A percentile compares a stretch with the other conserved stretches of the same genome.
Evolutionary conservation across 2,888 invertebrate species (phyloP).

Genomic region (Polyploca ridens): DNA sequence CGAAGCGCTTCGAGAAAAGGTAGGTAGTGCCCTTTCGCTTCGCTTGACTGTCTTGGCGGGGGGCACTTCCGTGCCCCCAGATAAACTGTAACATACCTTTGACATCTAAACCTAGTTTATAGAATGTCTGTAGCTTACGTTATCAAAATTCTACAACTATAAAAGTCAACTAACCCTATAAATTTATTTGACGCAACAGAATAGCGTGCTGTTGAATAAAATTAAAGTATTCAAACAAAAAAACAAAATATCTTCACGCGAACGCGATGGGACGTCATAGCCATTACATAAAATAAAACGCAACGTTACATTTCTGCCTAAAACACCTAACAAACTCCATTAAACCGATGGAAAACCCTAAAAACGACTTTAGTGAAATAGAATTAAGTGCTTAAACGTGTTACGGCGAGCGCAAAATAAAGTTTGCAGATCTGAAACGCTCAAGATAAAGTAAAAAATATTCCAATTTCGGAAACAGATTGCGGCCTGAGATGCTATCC

Average conservation of each 20-base stretch:
- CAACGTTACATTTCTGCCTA: conserved; percentile 33
- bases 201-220: conserved; percentile 9
- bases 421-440: conserved; percentile 35
- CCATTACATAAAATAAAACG: conserved; percentile 44
- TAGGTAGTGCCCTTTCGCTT: no score
- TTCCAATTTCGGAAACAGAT: conserved; percentile 67
- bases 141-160: not conserved
- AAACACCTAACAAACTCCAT: conserved; percentile 24
- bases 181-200: not conserved
- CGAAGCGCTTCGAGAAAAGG: no score
- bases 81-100: no score
- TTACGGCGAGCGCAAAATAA: conserved; percentile 12
- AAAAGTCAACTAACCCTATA: not conserved
- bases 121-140: no score
- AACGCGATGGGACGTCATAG: conserved; percentile 22
- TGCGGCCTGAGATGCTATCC: conserved; percentile 52
- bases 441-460: conserved; percentile 60
- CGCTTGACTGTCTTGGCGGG: no score
- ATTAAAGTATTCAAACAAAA: conserved; percentile 10
- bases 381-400: conserved; percentile 24
- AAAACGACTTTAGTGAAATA: conserved; percentile 18
- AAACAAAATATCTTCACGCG: conserved; percentile 9
- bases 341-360: conserved; percentile 17
- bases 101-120: no score
- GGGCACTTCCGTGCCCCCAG: no score